Base-by-base conservation (phyloP, 2,888 invertebrate species). In the Chaetogeoica ovagalla region DNA sequence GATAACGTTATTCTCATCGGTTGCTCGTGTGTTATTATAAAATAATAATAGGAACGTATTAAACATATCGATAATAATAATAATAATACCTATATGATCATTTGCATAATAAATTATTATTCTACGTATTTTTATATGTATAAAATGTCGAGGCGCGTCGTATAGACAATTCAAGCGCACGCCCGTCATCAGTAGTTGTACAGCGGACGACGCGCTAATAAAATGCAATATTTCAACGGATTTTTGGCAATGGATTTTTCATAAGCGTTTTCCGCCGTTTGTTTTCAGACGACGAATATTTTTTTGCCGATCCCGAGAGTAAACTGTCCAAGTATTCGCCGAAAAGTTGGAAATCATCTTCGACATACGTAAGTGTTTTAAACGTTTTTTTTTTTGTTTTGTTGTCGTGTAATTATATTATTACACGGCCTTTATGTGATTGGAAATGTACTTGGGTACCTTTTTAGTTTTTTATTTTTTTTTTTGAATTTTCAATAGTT, bases 311-410 rank as follows among this genome's bases (percentile, higher is more conserved):
- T 87, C 92, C 93, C 86, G 96, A 96, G 87, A 94, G 93, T 89
- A 97, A 97, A 89, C 90, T 98, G 86, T 95, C 95, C 86, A 97
- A 97, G 89, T 95, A 96, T 89, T 96, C 96, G 85, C 95, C 96
- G 86, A 97, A 97, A 88, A 94, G 94, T 87, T 97, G 97, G 96
- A 93, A 96, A 87, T 94, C 95, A 84, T 95, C 95, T 84, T 94
- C 94, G 87, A 94, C 94, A 85, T 94, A 94, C 89, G 94, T 94
- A 88, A 92, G 92, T 90, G 8, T n/a, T n/a, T n/a, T n/a, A n/a
- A 19, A 57, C 17, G 9, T 17, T n/a, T n/a, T n/a, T n/a, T n/a
- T n/a, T n/a, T n/a, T n/a, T n/a, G n/a, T n/a, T n/a, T n/a, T n/a
- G n/a, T n/a, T n/a, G n/a, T n/a, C n/a, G n/a, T n/a, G n/a, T n/a